Evolutionary conservation across 2,797 vertebrate genomes (phyloP), one percentile per base, ranked within the genome.

Genomic region (Arctocebus calabarensis): DNA sequence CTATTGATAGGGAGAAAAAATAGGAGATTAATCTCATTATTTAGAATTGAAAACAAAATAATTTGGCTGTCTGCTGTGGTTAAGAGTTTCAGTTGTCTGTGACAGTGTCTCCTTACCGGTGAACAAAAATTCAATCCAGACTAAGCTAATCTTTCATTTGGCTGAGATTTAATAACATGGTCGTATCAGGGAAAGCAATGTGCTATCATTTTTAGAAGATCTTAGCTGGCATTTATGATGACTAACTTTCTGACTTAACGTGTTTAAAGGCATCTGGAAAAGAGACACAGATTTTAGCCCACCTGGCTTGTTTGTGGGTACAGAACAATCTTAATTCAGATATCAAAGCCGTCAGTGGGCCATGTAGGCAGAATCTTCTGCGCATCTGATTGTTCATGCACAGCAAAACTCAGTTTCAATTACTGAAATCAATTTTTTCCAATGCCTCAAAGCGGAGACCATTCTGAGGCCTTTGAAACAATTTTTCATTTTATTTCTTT

Each of bases 401-500:
- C n/a, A 43, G 70, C 85, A 75, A 96, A 89, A 12, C 59, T 83
- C 66, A 1, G 16, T 97, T 96, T 95, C 94, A 97, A 92, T 97
- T 88, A 88, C 45, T 78, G 87, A 97, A 98, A 95, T 45, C 85
- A 95, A 22, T 75, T 91, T 34, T 70, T 90, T 62, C 73, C 90
- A 92, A 40, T 87, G 95, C 86, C 95, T 92, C 83, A 97, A 94
- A 97, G 97, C 61, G 19, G n/a, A 32, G 59, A 79, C 74, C 89
- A 94, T 94, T 97, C 43, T 9, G 85, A 85, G 77, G 91, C 64
- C n/a, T 91, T 96, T 52, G 59, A 55, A 40, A 68, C 88, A 92
- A 96, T 94, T 74, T 91, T 96, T 94, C 90, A 93, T 93, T 93
- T 95, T 12, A 74, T n/a, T 97, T 95, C 66, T 94, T 97, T 97